These are phyloP conservation scores for Sinocyclocheilus anshuiensis DNA, from an alignment of 2,113 vertebrate genomes.

Conservation along the genomic window DNA sequence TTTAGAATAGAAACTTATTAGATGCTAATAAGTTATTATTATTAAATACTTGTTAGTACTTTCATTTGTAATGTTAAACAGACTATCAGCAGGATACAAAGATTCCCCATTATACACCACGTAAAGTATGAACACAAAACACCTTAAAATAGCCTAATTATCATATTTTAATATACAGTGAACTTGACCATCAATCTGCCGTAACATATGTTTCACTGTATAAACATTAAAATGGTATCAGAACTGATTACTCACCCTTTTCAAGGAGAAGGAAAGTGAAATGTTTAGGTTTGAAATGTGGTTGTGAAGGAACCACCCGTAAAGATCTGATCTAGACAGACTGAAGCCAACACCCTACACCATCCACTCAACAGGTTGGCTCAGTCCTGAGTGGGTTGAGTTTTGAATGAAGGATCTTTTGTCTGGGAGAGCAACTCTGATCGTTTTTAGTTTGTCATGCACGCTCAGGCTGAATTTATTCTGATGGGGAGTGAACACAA, in stretches of 20 bases:
- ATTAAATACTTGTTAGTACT: not conserved
- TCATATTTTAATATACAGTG: not conserved
- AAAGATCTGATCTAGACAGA: slow-evolving; percentile 5
- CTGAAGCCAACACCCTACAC: slow-evolving; percentile 67
- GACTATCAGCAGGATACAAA: not conserved
- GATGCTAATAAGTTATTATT: not conserved
- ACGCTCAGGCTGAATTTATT: slow-evolving; percentile 33
- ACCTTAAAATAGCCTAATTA: not conserved
- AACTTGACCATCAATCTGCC: not conserved
- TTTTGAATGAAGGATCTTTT: slow-evolving; percentile 47
- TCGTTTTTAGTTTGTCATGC: slow-evolving; percentile 47
- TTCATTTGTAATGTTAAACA: not conserved
- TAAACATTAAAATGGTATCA: not conserved
- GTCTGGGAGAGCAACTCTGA: slow-evolving; percentile 12
- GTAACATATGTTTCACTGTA: slow-evolving; percentile 6
- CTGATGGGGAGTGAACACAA: too few relatives aligned
- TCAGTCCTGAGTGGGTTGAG: slow-evolving; percentile 61
- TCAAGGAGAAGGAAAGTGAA: slow-evolving; percentile 18
- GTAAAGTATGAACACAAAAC: not conserved
- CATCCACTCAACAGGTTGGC: slow-evolving; percentile 74
- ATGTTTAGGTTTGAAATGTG: slow-evolving; percentile 1
- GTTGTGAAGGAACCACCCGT: not conserved
- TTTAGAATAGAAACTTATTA: not conserved
- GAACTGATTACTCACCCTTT: slow-evolving; percentile 28
- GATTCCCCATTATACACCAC: not conserved